Conservation (phyloP, 2,888 invertebrate genomes). For the Cyclophora punctaria region DNA sequence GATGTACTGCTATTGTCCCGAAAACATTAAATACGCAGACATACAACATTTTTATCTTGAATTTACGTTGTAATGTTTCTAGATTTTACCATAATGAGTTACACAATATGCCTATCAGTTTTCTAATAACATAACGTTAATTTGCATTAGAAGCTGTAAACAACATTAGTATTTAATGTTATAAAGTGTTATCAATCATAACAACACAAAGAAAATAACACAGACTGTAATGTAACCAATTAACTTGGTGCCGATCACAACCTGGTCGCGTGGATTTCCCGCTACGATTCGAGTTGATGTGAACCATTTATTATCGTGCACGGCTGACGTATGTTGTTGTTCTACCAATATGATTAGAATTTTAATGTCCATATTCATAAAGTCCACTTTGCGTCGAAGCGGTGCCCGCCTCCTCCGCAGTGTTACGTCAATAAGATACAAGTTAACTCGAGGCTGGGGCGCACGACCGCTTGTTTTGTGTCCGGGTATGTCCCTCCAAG, state of each 20-base stretch:
- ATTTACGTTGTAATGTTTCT: neutral
- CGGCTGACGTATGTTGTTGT: constrained; percentile 55
- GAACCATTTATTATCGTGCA: constrained; percentile 70
- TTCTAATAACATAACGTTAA: constrained; percentile 12
- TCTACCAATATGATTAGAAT: constrained; percentile 34
- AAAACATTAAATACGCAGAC: too few species aligned
- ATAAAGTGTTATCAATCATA: constrained; percentile 25
- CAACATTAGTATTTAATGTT: constrained; percentile 26
- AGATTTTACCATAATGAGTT: neutral
- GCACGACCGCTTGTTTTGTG: constrained; percentile 57
- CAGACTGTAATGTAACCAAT: constrained; percentile 52
- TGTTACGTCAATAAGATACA: constrained; percentile 72
- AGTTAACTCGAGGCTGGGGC: constrained; percentile 64
- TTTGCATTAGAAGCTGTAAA: constrained; percentile 32
- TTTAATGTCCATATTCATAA: constrained; percentile 35
- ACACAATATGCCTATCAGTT: constrained; percentile 1
- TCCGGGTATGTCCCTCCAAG: constrained; percentile 61
- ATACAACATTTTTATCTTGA: too few species aligned
- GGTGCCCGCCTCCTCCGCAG: constrained; percentile 51
- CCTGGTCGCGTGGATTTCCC: constrained; percentile 70
- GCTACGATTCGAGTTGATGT: constrained; percentile 65
- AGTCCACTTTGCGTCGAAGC: constrained; percentile 49
- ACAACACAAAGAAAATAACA: constrained; percentile 46
- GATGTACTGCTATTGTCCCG: too few species aligned
- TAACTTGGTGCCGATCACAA: constrained; percentile 65